Base-by-base conservation (phyloP, 2,113 vertebrate genomes). In the Catharus bicknelli region DNA sequence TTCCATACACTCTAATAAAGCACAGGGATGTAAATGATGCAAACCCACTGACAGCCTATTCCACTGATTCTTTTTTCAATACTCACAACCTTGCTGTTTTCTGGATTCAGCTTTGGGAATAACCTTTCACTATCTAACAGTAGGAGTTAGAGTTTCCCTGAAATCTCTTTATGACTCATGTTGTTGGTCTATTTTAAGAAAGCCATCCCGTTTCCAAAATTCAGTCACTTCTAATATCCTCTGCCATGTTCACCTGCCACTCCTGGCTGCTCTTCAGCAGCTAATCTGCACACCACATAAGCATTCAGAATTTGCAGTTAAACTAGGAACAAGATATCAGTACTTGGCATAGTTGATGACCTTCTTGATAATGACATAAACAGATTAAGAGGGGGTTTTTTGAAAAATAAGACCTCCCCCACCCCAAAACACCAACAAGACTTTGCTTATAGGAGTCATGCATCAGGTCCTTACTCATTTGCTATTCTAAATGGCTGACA, bases 151-250 rank as follows among this genome's bases (percentile, higher is more conserved):
- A 95, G 79, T 89, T 91, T 92, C 68, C 45, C 81, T 92, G 76
- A 93, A 80, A 84, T 93, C 95, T 90, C 77, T 79, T 93, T 85
- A 62, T 51, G 66, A 83, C 55, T 93, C 63, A 80, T 50, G 69
- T 83, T 93, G 88, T 83, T 85, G 62, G 69, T 94, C 96, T 97
- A 97, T 97, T 97, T 97, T 96, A 96, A 96, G 96, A 88, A 75
- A 94, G 90, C 47, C 63, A 21, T 95, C 89, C 91, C 91, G 76
- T 96, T 95, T 96, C 97, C 96, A 97, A 94, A 94, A 93, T 92
- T 80, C 94, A 95, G 57, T 95, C 94, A 83, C 95, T 96, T 95
- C 94, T 97, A 95, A 96, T 82, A 69, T 95, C 88, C 90, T 63
- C 81, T 89, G 91, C 73, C 66, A 68, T 76, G 58, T 91, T 94